Base-by-base conservation (phyloP, 2,888 invertebrate genomes). In the Amphiduros pacificus region DNA sequence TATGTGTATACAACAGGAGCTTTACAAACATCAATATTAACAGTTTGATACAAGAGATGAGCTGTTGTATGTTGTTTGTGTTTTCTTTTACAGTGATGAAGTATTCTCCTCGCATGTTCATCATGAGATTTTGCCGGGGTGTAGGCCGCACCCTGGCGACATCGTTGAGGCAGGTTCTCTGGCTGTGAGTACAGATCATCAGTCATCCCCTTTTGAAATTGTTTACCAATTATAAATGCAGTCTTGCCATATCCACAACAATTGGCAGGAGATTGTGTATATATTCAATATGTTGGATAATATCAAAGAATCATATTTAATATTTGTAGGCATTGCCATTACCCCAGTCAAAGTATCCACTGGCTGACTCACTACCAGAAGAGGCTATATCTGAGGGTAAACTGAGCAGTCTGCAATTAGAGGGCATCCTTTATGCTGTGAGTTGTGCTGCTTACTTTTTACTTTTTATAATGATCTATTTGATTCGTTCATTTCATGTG, bases 121-220 rank as follows among this genome's bases (percentile, higher is more conserved):
- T 63, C 64, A 71, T 50, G 75, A 77, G 41, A 67, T 78, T 17
- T 60, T 79, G 4, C 70, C 76, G 29, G 78, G 77, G 9, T 77
- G 78, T 64, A 60, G 60, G 44, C 73, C 76, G 3, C 80, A 80
- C 60, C 80, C 80, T 17, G 80, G 77, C 4, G 78, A 79, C 61
- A 78, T 79, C 60, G 80, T 80, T 9, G 80, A 80, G 64, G 77
- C 80, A 29, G 78, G 77, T 26, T 77, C 78, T 50, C 71, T 80
- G 11, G 76, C 77, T 51, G 79, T 77, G 68, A 70, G 66, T 44
- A 49, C 9, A n/a, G n/a, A n/a, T n/a, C n/a, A n/a, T n/a, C n/a
- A n/a, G n/a, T n/a, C n/a, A n/a, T n/a, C n/a, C n/a, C n/a, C n/a
- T n/a, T n/a, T n/a, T n/a, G n/a, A n/a, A n/a, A n/a, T n/a, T n/a